Evolutionary conservation across 2,888 invertebrate genomes (phyloP).

Genomic region (Hemithea aestivaria): DNA sequence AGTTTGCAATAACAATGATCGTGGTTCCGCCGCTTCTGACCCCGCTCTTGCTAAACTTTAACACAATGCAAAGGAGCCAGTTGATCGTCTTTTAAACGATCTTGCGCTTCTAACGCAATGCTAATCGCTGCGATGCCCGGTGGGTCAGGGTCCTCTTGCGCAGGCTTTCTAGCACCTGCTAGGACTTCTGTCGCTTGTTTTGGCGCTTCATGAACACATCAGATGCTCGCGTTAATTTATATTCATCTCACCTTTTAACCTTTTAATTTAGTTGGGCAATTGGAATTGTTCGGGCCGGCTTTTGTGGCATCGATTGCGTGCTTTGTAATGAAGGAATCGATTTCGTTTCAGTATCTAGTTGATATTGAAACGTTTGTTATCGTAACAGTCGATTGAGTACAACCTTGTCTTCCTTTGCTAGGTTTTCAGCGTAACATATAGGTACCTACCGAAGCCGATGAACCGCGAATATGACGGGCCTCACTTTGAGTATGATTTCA

Average conservation of each 20-base stretch:
- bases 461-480: slow-evolving; percentile 56
- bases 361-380: slow-evolving; percentile 52
- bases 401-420: slow-evolving; percentile 64
- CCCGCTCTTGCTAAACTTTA: slow-evolving; percentile 62
- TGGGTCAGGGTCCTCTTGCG: slow-evolving; percentile 68
- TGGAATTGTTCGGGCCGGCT: slow-evolving; percentile 17
- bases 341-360: slow-evolving; percentile 23
- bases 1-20: slow-evolving; percentile 58
- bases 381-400: slow-evolving; percentile 56
- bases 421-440: slow-evolving; percentile 58
- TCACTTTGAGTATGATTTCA: slow-evolving; percentile 61
- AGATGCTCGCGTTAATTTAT: slow-evolving; percentile 51
- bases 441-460: slow-evolving; percentile 49
- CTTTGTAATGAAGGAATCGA: slow-evolving; percentile 10
- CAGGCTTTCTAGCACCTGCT: slow-evolving; percentile 72
- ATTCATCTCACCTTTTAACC: slow-evolving; percentile 67
- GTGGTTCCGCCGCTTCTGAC: slow-evolving; percentile 50
- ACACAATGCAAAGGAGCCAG: slow-evolving; percentile 65
- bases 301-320: slow-evolving; percentile 15
- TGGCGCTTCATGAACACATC: slow-evolving; percentile 10
- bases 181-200: slow-evolving; percentile 52
- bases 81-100: slow-evolving; percentile 77
- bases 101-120: slow-evolving; percentile 63
- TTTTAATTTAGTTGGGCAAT: slow-evolving; percentile 55
- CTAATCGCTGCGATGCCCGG: slow-evolving; percentile 60